These are phyloP conservation scores for Sander lucioperca DNA, from an alignment of 2,113 vertebrate species.

Conservation along the genomic window DNA sequence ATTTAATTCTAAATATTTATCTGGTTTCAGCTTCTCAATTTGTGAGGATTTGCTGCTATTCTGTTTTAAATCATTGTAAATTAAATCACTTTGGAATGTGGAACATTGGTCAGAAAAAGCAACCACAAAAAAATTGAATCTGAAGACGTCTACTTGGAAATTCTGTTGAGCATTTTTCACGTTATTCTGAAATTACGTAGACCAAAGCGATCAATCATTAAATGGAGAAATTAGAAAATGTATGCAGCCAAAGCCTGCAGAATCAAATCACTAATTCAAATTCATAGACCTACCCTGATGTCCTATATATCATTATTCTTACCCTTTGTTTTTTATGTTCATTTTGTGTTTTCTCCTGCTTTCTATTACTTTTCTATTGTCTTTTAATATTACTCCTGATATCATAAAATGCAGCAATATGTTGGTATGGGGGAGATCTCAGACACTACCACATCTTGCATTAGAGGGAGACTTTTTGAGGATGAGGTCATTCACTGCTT, in stretches of 20 bases:
- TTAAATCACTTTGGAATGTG: background rate
- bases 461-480: conserved; percentile 3
- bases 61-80: background rate
- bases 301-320: background rate
- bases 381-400: conserved; percentile 1
- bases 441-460: conserved; percentile 2
- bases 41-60: background rate
- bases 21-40: background rate
- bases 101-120: background rate
- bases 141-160: background rate
- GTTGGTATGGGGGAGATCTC: background rate
- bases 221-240: background rate
- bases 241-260: background rate
- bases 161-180: background rate
- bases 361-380: background rate
- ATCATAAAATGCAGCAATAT: background rate
- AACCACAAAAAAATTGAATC: background rate
- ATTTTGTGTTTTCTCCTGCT: background rate
- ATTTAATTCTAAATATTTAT: background rate
- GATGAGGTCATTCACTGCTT: conserved; percentile 27
- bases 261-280: background rate
- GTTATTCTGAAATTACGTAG: background rate
- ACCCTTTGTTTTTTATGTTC: background rate
- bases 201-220: background rate
- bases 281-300: background rate